Evolutionary conservation across 2,888 invertebrate species (phyloP).

Genomic region (Iphiclides podalirius): DNA sequence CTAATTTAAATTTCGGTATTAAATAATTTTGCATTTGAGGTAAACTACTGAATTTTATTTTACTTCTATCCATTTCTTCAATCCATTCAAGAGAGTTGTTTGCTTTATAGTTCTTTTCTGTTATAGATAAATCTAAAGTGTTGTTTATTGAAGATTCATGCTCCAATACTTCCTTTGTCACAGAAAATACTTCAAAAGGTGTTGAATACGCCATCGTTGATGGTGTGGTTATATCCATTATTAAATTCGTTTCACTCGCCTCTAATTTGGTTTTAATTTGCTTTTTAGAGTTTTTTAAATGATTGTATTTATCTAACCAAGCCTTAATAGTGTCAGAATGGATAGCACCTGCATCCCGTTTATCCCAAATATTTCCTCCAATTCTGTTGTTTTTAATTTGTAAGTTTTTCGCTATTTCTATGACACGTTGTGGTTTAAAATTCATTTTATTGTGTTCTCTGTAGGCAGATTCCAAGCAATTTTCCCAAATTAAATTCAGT

Average conservation of each 20-base stretch:
- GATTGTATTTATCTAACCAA: conserved; percentile 60
- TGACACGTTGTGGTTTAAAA: conserved; percentile 39
- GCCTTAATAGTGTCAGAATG: conserved; percentile 47
- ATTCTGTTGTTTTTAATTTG: conserved; percentile 36
- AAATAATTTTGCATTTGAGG: conserved; percentile 72
- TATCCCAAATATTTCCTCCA: conserved; percentile 46
- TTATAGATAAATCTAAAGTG: conserved; percentile 44
- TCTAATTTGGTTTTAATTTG: conserved; percentile 45
- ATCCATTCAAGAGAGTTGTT: conserved; percentile 65
- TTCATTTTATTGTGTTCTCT: conserved; percentile 40
- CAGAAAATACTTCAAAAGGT: conserved; percentile 52
- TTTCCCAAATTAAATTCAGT: conserved; percentile 59
- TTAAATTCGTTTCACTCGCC: conserved; percentile 41
- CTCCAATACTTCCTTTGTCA: conserved; percentile 56
- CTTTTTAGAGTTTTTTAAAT: conserved; percentile 48
- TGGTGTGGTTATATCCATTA: conserved; percentile 40
- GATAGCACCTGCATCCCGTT: conserved; percentile 47
- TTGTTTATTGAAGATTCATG: conserved; percentile 39
- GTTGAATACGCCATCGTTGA: conserved; percentile 18
- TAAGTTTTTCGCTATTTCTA: conserved; percentile 44
- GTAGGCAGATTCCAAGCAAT: conserved; percentile 55
- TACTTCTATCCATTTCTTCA: conserved; percentile 58
- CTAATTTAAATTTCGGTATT: conserved; percentile 77
- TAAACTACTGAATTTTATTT: conserved; percentile 70
- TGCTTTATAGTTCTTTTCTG: conserved; percentile 52